A percentile compares a stretch with the other conserved stretches of the same genome.
Conservation (phyloP, 2,113 vertebrate species). For the Chlorocebus sabaeus region DNA sequence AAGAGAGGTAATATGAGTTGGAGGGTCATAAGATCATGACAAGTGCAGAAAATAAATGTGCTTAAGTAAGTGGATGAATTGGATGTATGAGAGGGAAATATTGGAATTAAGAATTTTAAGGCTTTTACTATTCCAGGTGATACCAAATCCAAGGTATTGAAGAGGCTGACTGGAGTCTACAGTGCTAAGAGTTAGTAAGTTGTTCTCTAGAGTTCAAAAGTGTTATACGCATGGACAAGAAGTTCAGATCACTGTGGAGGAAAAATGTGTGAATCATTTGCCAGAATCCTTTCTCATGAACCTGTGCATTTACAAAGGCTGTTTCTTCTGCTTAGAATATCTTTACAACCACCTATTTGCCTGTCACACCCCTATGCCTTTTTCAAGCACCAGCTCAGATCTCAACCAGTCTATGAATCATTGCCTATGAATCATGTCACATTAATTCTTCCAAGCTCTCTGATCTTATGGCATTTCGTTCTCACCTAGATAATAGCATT, state of each 20-base stretch:
- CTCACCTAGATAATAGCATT: slow-evolving; percentile 49
- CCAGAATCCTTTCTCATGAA: slow-evolving; percentile 42
- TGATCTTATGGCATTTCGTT: slow-evolving; percentile 61
- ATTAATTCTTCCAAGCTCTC: slow-evolving; percentile 63
- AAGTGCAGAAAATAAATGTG: neutral
- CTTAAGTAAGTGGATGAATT: neutral
- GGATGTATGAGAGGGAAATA: neutral
- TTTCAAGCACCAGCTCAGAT: slow-evolving; percentile 60
- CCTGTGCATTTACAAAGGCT: slow-evolving; percentile 39
- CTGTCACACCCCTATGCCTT: slow-evolving; percentile 64
- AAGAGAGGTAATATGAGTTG: neutral
- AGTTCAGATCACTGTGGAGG: slow-evolving; percentile 7
- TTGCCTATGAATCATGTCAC: slow-evolving; percentile 65
- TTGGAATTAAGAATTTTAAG: neutral
- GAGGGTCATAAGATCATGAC: neutral
- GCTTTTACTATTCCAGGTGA: neutral
- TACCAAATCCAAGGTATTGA: neutral
- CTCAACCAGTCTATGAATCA: slow-evolving; percentile 63
- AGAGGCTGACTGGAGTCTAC: neutral
- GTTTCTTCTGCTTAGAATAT: slow-evolving; percentile 61
- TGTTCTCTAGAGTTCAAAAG: slow-evolving; percentile 44
- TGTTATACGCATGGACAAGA: neutral
- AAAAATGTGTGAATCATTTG: slow-evolving; percentile 22
- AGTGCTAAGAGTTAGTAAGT: neutral
- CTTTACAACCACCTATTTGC: slow-evolving; percentile 67